Conservation (phyloP, 2,113 vertebrate species). For the Xerus inauris region DNA sequence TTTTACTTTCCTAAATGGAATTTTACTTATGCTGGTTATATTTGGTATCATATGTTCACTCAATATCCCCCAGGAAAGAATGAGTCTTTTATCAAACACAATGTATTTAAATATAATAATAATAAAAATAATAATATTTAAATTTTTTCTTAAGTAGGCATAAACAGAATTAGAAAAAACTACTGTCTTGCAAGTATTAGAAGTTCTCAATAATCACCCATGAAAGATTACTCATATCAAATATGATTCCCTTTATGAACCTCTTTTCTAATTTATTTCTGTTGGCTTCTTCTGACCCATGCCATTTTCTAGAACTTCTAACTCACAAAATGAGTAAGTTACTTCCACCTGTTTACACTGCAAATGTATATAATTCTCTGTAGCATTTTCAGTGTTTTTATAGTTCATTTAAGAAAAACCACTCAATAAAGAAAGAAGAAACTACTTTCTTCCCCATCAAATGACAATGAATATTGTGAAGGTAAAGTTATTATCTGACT, state of each 20-base stretch:
- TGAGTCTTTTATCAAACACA: background rate
- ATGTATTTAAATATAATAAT: background rate
- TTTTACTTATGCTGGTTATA: background rate
- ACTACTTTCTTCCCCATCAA: background rate
- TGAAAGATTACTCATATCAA: background rate
- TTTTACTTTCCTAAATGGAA: background rate
- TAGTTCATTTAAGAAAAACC: background rate
- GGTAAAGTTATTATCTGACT: background rate
- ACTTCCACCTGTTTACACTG: background rate
- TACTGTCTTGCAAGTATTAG: background rate
- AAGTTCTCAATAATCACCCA: background rate
- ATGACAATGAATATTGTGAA: background rate
- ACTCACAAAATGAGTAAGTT: background rate
- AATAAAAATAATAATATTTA: background rate
- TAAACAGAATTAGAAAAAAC: constrained; percentile 36
- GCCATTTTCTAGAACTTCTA: background rate
- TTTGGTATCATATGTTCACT: background rate
- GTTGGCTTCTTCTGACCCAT: background rate
- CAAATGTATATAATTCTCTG: background rate
- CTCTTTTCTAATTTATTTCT: background rate
- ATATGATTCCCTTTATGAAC: background rate
- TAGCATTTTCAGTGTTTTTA: constrained; percentile 1
- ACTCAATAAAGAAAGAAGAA: background rate
- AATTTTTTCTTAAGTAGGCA: background rate
- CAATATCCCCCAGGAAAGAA: background rate